These are phyloP conservation scores for Tetranychus piercei DNA, from an alignment of 2,888 invertebrate genomes.

Conservation along the genomic window DNA sequence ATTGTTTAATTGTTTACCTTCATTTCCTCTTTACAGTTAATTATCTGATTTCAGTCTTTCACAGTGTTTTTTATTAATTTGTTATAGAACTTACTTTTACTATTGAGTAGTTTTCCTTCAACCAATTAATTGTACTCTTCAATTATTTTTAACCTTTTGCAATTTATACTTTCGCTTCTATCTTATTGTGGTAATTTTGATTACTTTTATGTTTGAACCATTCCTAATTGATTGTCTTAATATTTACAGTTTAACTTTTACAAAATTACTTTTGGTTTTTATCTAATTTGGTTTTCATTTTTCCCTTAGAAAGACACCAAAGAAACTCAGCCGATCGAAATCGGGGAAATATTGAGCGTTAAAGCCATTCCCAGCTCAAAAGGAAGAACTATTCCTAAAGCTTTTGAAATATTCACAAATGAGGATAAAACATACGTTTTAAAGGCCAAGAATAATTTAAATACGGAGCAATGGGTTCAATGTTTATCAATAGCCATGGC, in stretches of 20 bases:
- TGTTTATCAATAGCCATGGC: conserved; percentile 81
- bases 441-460: conserved; percentile 81
- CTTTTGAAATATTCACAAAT: conserved; percentile 81
- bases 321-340: conserved; percentile 48
- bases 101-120: neutral
- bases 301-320: conserved; percentile 49
- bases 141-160: neutral
- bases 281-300: neutral
- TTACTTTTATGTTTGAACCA: too few species aligned
- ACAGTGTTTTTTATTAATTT: neutral
- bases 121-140: neutral
- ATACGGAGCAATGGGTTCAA: conserved; percentile 90
- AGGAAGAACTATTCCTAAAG: conserved; percentile 68
- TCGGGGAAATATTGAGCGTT: conserved; percentile 83
- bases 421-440: conserved; percentile 69
- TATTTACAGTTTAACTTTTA: too few species aligned
- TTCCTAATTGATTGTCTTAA: too few species aligned
- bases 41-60: too few species aligned
- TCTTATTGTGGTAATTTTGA: too few species aligned
- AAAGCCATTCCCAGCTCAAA: conserved; percentile 67
- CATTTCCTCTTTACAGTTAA: too few species aligned
- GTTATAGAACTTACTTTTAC: too few species aligned
- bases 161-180: neutral
- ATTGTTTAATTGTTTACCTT: neutral
- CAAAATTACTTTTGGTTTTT: too few species aligned